Evolutionary conservation across 2,797 vertebrate genomes (phyloP), one percentile per base, ranked within the genome.

Genomic region (Spheniscus humboldti): DNA sequence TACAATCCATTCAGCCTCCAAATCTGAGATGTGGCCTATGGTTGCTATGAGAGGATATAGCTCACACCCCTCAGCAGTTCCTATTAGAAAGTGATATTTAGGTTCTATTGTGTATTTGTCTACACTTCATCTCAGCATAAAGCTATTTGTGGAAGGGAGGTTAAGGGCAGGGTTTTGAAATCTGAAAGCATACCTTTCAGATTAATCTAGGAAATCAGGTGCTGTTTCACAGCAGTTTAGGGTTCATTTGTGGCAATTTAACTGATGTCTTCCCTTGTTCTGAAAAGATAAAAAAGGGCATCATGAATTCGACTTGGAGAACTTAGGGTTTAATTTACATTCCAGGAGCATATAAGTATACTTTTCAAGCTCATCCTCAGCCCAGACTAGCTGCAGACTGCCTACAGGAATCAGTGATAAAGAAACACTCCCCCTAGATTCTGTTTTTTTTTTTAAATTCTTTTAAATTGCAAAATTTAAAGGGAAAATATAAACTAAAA

Each of bases 11-110:
- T 90, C 66, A 90, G 90, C 52, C 93, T 94, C 94, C 94, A 95
- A 86, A 94, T 91, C 80, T 76, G 74, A 87, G 94, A 84, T 52
- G 41, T 92, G 96, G 80, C 95, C 96, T 53, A 64, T 94, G 95
- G 94, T 96, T 96, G 96, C 96, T 96, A 96, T 93, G 94, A 95
- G 83, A 95, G 62, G 90, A 93, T 95, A 81, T 76, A 95, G 88
- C 91, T 88, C 96, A 95, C 94, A 81, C 86, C 92, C 86, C 93
- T 93, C 93, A 94, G 69, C 86, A 88, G 92, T 56, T 95, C 86
- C 91, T 67, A 82, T 88, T 82, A 90, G 92, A 90, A 94, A 95
- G 55, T 47, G 64, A 31, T 84, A 92, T 76, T 87, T 92, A 90
- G 69, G 59, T 95, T 95, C 71, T 85, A 90, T 93, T 95, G 88